A percentile compares a stretch with the other conserved stretches of the same genome.
Conservation (phyloP, 1,140 invertebrate genomes). For the Brachionus paranguensis region DNA sequence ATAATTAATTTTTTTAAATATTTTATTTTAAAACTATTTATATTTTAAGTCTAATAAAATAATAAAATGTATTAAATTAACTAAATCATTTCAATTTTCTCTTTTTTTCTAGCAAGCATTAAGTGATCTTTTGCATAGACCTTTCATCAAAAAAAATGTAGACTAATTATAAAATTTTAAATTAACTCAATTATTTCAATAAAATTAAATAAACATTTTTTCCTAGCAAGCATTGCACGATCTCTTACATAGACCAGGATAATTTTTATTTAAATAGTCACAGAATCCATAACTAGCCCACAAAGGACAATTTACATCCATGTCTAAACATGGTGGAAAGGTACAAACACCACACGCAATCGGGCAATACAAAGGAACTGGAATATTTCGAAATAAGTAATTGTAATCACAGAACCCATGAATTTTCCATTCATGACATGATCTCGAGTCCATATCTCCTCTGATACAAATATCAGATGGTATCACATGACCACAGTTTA, state of each 20-base stretch:
- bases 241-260: background rate
- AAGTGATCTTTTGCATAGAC: background rate
- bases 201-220: background rate
- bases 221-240: slow-evolving; percentile 19
- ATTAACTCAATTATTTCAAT: background rate
- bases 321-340: background rate
- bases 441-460: background rate
- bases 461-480: slow-evolving; percentile 14
- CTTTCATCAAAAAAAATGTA: too few species aligned
- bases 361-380: slow-evolving; percentile 25
- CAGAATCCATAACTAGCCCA: slow-evolving; percentile 16
- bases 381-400: background rate
- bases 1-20: background rate
- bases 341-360: background rate
- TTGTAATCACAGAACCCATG: slow-evolving; percentile 13
- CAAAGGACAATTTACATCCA: background rate
- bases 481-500: background rate
- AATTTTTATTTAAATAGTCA: background rate
- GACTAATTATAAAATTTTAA: background rate
- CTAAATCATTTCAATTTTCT: background rate
- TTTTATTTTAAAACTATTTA: background rate
- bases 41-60: background rate
- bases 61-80: background rate
- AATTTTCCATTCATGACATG: background rate
- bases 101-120: background rate